These are phyloP conservation scores for Hyperoplus lanceolatus DNA, from an alignment of 2,797 vertebrate species.

Conservation along the genomic window DNA sequence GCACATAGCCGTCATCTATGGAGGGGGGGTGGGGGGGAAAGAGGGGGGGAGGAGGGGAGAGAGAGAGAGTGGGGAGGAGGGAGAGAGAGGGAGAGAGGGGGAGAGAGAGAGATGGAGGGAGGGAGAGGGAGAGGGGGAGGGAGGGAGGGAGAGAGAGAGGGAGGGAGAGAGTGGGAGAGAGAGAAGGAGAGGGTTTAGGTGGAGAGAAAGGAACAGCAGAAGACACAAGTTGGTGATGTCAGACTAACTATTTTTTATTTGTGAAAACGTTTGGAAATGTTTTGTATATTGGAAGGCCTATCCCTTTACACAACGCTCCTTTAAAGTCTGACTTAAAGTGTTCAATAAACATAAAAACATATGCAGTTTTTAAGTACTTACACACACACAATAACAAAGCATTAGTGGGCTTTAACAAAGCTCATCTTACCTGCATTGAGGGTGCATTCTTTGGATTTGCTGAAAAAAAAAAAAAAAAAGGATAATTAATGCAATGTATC, in stretches of 20 bases:
- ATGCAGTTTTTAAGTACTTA: not conserved
- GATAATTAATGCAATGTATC: not conserved
- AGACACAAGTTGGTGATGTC: no score
- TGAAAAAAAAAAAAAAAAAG: slow-evolving; percentile 73
- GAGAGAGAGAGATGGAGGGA: not conserved
- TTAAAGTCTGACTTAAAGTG: no score
- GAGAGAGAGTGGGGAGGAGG: no score
- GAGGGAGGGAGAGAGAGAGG: not conserved
- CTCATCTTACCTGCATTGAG: slow-evolving; percentile 88
- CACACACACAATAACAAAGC: slow-evolving; percentile 3
- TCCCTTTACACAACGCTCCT: no score
- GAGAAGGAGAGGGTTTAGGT: no score
- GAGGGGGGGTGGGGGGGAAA: not conserved
- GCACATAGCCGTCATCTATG: slow-evolving; percentile 91
- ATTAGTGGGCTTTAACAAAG: not conserved
- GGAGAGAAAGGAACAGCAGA: no score
- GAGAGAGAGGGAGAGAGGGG: not conserved
- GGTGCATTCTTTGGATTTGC: slow-evolving; percentile 92
- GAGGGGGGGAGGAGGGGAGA: not conserved
- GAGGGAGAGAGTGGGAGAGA: no score
- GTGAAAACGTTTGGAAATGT: no score
- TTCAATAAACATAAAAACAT: not conserved
- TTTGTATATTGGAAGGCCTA: no score
- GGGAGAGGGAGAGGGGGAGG: not conserved
- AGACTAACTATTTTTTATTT: no score